Evolutionary conservation across 2,797 vertebrate genomes (phyloP).

Genomic region (Peromyscus attwateri): DNA sequence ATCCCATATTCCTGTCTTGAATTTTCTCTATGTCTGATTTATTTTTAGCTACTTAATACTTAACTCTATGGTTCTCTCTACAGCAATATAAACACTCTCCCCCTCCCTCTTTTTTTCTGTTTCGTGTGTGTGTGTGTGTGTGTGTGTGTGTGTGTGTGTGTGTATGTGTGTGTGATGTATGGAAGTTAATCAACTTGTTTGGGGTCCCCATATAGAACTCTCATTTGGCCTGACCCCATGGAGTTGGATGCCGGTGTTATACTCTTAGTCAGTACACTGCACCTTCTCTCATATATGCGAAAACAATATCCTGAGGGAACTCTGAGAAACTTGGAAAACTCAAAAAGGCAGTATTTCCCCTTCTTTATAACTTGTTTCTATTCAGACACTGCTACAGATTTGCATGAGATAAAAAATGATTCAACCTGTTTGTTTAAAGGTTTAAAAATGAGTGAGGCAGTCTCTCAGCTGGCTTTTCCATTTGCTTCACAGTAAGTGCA

Average conservation of each 20-base stretch:
- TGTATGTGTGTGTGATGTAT: no score
- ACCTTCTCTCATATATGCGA: not conserved
- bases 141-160: no score
- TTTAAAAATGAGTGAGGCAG: slow-evolving; percentile 21
- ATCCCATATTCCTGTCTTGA: not conserved
- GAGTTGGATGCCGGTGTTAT: not conserved
- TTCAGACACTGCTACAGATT: not conserved
- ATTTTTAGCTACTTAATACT: not conserved
- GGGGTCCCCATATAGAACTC: not conserved
- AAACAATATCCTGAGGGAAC: not conserved
- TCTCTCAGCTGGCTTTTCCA: not conserved
- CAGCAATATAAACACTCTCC: not conserved
- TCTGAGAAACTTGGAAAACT: slow-evolving; percentile 48
- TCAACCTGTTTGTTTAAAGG: slow-evolving; percentile 44
- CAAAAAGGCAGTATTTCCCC: not conserved
- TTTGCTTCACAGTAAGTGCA: slow-evolving; percentile 5
- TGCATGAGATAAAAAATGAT: slow-evolving; percentile 27
- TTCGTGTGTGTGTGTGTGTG: not conserved
- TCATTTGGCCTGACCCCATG: not conserved
- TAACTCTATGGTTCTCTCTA: not conserved
- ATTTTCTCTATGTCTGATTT: not conserved
- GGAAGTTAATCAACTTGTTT: not conserved
- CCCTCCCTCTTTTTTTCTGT: not conserved
- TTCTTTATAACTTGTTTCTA: not conserved
- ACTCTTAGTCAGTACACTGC: not conserved